Conservation (phyloP, 2,797 vertebrate genomes). For the Anas acuta region DNA sequence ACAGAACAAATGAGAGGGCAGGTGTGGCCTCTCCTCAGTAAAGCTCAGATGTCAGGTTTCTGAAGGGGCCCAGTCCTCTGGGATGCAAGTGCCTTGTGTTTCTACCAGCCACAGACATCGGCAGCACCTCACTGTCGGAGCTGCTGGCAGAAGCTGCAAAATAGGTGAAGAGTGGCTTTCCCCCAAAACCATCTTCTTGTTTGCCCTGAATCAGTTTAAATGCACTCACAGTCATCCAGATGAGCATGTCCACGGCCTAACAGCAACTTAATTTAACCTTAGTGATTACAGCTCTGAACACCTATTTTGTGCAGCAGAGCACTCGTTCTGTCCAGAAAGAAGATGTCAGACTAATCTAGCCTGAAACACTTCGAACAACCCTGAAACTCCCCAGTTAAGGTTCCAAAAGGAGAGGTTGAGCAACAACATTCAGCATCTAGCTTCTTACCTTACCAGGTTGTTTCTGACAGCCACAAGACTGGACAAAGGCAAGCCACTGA, state of each 20-base stretch:
- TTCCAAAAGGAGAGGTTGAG: neutral
- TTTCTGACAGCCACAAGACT: neutral
- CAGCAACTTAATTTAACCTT: accelerated
- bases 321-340: neutral
- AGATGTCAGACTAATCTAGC: neutral
- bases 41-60: neutral
- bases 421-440: neutral
- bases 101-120: too few relatives aligned
- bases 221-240: accelerated
- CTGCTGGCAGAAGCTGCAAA: neutral
- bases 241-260: neutral
- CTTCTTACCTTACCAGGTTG: accelerated
- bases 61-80: accelerated
- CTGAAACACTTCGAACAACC: neutral
- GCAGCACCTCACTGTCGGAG: neutral
- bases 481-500: neutral
- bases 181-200: neutral
- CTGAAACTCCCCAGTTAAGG: neutral
- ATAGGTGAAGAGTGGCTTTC: neutral
- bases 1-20: neutral
- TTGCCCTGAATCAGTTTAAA: neutral
- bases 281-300: accelerated
- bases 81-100: neutral
- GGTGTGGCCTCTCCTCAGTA: accelerated
- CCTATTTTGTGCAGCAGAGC: accelerated